Evolutionary conservation across 2,888 invertebrate species (phyloP).

Genomic region (Drosophila diplacantha): DNA sequence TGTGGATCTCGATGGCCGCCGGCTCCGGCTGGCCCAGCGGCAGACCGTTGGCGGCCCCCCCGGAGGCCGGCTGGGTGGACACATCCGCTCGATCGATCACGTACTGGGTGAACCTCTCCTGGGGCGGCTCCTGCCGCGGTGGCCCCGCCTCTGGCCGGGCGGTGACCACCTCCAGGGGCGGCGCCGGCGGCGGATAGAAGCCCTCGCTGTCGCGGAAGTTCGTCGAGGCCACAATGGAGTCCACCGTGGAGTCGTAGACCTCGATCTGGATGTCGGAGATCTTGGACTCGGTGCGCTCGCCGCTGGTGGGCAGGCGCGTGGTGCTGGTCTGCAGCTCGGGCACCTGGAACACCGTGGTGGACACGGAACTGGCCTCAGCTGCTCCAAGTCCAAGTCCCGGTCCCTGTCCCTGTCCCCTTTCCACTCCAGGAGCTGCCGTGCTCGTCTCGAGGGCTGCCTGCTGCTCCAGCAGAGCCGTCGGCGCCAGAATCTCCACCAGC

Average conservation of each 20-base stretch:
- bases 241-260: constrained; percentile 76
- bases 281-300: constrained; percentile 70
- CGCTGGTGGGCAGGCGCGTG: constrained; percentile 30
- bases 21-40: constrained; percentile 72
- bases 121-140: constrained; percentile 32
- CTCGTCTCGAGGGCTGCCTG: constrained; percentile 30
- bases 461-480: constrained; percentile 58
- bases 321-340: constrained; percentile 59
- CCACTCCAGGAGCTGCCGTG: constrained; percentile 3
- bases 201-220: constrained; percentile 72
- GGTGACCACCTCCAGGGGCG: constrained; percentile 39
- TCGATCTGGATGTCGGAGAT: constrained; percentile 77
- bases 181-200: constrained; percentile 44
- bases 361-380: constrained; percentile 40
- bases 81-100: constrained; percentile 74
- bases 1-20: constrained; percentile 77
- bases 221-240: constrained; percentile 75
- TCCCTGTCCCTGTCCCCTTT: background rate
- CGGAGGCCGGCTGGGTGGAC: constrained; percentile 70
- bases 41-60: constrained; percentile 9
- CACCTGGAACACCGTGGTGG: constrained; percentile 72
- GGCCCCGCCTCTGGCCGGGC: constrained; percentile 44
- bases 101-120: constrained; percentile 75
- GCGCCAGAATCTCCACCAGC: constrained; percentile 74
- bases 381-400: background rate